These are phyloP conservation scores for Sericinus montela DNA, from an alignment of 2,888 invertebrate genomes.

Conservation along the genomic window DNA sequence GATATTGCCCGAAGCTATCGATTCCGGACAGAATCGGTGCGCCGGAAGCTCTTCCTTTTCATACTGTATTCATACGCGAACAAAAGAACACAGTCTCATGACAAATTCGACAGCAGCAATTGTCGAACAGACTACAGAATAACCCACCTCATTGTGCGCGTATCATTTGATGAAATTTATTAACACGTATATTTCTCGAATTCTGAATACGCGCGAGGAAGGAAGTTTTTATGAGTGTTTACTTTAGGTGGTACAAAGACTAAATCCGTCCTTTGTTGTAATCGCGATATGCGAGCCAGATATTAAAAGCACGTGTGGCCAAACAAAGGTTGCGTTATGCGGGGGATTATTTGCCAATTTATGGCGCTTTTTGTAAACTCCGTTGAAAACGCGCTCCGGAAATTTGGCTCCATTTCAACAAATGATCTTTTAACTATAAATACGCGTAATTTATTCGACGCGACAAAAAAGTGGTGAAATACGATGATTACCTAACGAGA, in stretches of 20 bases:
- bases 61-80: conserved; percentile 55
- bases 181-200: conserved; percentile 39
- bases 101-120: conserved; percentile 73
- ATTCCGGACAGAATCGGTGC: conserved; percentile 38
- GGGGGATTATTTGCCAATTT: conserved; percentile 80
- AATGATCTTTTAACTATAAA: conserved; percentile 76
- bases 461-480: conserved; percentile 46
- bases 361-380: conserved; percentile 77
- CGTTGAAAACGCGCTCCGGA: conserved; percentile 73
- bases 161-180: conserved; percentile 72
- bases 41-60: conserved; percentile 76
- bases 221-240: conserved; percentile 69
- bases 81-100: conserved; percentile 62
- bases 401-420: conserved; percentile 79
- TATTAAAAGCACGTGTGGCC: conserved; percentile 80
- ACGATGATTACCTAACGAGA: conserved; percentile 39
- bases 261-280: conserved; percentile 69
- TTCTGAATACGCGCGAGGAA: conserved; percentile 24
- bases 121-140: conserved; percentile 55
- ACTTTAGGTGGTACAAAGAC: conserved; percentile 70
- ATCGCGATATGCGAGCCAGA: conserved; percentile 46
- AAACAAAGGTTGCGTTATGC: conserved; percentile 79
- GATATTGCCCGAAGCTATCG: conserved; percentile 65
- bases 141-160: conserved; percentile 45
- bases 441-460: conserved; percentile 54